A percentile compares a stretch with the other conserved stretches of the same genome.
These are phyloP conservation scores for Apotomis capreana DNA, from an alignment of 2,888 invertebrate species.

Conservation along the genomic window DNA sequence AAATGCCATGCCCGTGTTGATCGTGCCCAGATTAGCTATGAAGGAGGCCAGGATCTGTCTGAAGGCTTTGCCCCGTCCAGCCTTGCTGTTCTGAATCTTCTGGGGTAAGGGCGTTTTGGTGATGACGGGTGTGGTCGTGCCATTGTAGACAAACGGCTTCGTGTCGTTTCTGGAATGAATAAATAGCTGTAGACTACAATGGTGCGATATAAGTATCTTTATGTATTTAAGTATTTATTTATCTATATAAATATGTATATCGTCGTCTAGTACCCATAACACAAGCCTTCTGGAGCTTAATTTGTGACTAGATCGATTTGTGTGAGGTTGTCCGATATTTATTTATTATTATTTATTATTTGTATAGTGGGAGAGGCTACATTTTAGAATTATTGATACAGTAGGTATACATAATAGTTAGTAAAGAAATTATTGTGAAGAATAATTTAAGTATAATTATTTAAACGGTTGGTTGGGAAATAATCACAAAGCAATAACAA, in stretches of 20 bases:
- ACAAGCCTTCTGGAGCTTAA: no score
- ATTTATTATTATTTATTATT: not conserved
- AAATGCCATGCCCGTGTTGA: conserved; percentile 88
- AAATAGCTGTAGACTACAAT: conserved; percentile 19
- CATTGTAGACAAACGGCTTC: conserved; percentile 73
- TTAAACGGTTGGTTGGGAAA: no score
- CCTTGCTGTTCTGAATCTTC: conserved; percentile 58
- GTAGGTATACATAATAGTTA: not conserved
- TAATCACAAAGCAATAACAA: no score
- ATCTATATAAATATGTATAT: no score
- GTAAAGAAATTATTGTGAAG: no score
- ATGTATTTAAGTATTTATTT: no score
- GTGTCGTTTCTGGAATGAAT: conserved; percentile 67
- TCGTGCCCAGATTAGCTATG: conserved; percentile 86
- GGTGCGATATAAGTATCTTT: conserved; percentile 5
- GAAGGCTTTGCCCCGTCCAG: conserved; percentile 74
- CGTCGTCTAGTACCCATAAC: no score
- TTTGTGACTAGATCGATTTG: no score
- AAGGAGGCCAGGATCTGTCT: conserved; percentile 85
- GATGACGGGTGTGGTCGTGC: conserved; percentile 55
- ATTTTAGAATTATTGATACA: not conserved
- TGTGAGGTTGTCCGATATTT: no score
- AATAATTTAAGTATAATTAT: no score
- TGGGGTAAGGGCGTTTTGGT: conserved; percentile 56
- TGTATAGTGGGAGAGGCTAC: not conserved